These are phyloP conservation scores for Macrocentrus cingulum DNA, from an alignment of 1,140 invertebrate species.

Conservation along the genomic window DNA sequence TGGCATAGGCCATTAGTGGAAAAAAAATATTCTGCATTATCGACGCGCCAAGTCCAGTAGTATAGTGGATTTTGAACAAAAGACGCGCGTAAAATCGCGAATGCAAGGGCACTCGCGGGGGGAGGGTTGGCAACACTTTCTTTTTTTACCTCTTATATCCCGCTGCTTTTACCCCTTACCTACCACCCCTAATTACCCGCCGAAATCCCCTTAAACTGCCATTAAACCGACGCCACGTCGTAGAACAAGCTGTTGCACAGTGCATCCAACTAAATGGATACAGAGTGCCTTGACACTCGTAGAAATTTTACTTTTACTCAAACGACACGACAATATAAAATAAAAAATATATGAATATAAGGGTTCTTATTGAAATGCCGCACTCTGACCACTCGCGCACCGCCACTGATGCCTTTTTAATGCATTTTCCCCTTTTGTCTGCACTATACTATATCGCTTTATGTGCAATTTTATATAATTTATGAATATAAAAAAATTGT, in stretches of 20 bases:
- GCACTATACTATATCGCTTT: background rate
- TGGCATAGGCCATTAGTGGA: no score
- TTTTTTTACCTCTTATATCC: constrained; percentile 12
- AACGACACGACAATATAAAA: constrained; percentile 3
- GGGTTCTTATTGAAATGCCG: constrained; percentile 13
- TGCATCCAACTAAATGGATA: constrained; percentile 22
- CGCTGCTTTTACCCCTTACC: constrained; percentile 17
- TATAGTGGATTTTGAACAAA: no score
- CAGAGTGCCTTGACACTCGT: constrained; percentile 24
- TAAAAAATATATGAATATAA: background rate
- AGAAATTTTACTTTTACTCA: constrained; percentile 21
- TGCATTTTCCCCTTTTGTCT: constrained; percentile 18
- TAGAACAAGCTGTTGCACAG: constrained; percentile 19
- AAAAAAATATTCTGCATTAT: no score
- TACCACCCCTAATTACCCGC: constrained; percentile 41
- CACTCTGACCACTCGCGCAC: constrained; percentile 23
- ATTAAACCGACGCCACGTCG: constrained; percentile 43
- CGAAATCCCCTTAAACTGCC: constrained; percentile 48
- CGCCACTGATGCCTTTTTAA: no score
- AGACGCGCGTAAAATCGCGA: background rate
- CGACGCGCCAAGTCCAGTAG: no score
- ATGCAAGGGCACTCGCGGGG: background rate
- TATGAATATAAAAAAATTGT: background rate
- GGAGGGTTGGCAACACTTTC: background rate
- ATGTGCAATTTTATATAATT: background rate